Evolutionary conservation across 1,140 invertebrate genomes (phyloP), one percentile per base, ranked within the genome.

Genomic region (Oppia nitens): DNA sequence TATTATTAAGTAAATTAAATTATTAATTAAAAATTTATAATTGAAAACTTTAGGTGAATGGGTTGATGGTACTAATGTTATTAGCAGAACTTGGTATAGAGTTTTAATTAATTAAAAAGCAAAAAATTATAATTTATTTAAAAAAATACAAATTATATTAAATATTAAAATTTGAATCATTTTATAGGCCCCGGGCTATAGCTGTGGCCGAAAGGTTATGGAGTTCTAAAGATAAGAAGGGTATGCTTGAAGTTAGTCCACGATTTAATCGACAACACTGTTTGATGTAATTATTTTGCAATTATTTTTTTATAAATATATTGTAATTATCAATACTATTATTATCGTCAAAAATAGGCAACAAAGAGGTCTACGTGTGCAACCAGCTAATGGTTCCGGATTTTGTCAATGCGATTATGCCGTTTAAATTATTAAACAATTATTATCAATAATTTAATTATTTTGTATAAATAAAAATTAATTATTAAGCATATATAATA

Each of bases 171-270:
- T 59, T 60, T n/a, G 6, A 12, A 60, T 27, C 24, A 11, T 53
- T 32, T 27, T 52, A 21, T 26, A 55, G 56, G 63, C 87, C 87
- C 1, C 71, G 88, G 61, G 85, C 86, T 0, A 79, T 79, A 59
- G 85, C 85, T 0, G 77, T 82, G 0, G 89, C 88, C 1, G 91
- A 95, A 71, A 76, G 82, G 62, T 74, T 92, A 0, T 96, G 91
- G 91, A 76, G 72, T 61, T 60, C 66, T 17, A 57, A 62, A 25
- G 62, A 68, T 11, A 67, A 75, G 9, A 73, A 71, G 17, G 64
- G 72, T 53, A n/a, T 65, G 0, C 52, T 61, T 1, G 51, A 68
- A 47, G 81, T 79, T 1, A 67, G 71, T 1, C 64, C 72, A 29
- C 73, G 88, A 49, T 66, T 92, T 0, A 85, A 89, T 66, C 86